phyloP scores from a whole-genome alignment of 2,113 vertebrate genomes.

The Callionymus lyra region DNA sequence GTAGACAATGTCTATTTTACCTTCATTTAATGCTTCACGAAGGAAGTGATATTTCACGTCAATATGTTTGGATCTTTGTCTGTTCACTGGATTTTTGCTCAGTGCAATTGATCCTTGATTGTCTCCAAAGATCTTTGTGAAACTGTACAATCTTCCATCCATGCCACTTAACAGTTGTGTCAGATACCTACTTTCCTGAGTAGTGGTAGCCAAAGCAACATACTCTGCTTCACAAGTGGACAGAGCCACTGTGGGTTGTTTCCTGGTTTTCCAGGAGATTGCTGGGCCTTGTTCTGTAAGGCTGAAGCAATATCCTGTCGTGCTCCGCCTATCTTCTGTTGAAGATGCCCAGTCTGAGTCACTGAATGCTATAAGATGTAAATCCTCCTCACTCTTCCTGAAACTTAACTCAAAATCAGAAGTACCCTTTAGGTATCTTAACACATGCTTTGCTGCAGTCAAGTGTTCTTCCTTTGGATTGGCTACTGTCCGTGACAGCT shows the following conservation, averaged over 20 bases:
- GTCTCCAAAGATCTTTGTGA: too few relatives aligned
- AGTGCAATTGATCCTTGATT: too few relatives aligned
- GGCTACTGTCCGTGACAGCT: background rate
- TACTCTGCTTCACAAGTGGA: constrained; percentile 1
- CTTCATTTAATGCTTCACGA: too few relatives aligned
- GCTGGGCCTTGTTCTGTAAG: background rate
- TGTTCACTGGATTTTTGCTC: too few relatives aligned
- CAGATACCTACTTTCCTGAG: background rate
- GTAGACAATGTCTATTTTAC: too few relatives aligned
- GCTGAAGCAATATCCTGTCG: background rate
- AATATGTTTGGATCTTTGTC: too few relatives aligned
- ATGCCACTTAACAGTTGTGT: background rate
- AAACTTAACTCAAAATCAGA: too few relatives aligned
- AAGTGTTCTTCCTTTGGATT: constrained; percentile 1
- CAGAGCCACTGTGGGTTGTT: background rate
- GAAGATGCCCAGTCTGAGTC: constrained; percentile 1
- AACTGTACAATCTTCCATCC: background rate
- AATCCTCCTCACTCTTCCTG: too few relatives aligned
- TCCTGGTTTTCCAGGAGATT: background rate
- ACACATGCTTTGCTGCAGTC: constrained; percentile 1
- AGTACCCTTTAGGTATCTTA: background rate
- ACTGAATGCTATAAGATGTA: too few relatives aligned
- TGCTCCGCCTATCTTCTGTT: background rate
- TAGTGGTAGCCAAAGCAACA: background rate
- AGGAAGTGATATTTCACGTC: too few relatives aligned